Evolutionary conservation across 2,888 invertebrate species (phyloP), one percentile per base, ranked within the genome.

Genomic region (Zygaena filipendulae): DNA sequence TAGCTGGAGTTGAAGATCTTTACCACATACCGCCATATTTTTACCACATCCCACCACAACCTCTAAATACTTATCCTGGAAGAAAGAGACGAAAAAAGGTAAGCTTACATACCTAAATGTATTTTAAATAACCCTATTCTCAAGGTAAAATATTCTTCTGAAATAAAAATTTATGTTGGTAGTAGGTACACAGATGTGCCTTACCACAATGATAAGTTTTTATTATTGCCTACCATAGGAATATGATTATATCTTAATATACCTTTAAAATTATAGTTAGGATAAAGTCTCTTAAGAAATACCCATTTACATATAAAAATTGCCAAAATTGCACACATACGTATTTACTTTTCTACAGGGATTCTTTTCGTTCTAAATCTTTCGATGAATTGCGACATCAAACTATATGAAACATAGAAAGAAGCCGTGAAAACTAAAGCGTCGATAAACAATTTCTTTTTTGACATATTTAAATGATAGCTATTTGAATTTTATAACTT

Each of bases 71-170:
- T 7, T 77, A 64, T 46, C 79, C 79, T 61, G 72, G 71, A 38
- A 70, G 77, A 33, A 77, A 77, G 33, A 66, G 69, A 42, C 62
- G 72, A 22, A 79, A 77, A 59, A 52, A 63, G 66, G 79, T 79
- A 57, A 40, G 50, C n/a, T n/a, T n/a, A n/a, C n/a, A n/a, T n/a
- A n/a, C 16, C 16, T 16, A 16, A 16, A 16, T 14, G 27, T 27
- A 16, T 16, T 16, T 16, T 16, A 6, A 16, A 6, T 16, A 7
- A 16, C 16, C 16, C 16, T 7, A 16, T 16, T 16, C 5, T 12
- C 19, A 14, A 23, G 22, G 14, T 13, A 19, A 30, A 18, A 13
- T 20, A 23, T n/a, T 9, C 18, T 8, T 13, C 13, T 23, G 6
- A 11, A 13, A 13, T 23, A n/a, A 4, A 13, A 8, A 13, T 13